These are phyloP conservation scores for Drosophila gaucha DNA, from an alignment of 2,888 invertebrate genomes.

Conservation along the genomic window DNA sequence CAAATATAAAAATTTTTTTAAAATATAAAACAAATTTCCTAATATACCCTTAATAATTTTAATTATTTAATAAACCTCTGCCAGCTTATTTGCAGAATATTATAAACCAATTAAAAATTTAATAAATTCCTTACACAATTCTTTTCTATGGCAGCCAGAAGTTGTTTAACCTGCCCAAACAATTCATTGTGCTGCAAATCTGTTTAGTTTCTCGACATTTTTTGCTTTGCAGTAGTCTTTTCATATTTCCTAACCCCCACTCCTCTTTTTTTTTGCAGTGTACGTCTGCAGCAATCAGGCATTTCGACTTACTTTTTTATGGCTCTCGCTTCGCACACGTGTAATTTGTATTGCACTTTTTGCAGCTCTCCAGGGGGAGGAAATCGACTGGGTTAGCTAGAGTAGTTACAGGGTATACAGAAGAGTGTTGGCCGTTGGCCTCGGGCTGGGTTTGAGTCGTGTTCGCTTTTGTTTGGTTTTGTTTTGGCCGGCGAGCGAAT, in stretches of 20 bases:
- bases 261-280: slow-evolving; percentile 1
- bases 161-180: slow-evolving; percentile 2
- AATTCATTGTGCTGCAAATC: slow-evolving; percentile 3
- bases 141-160: background rate
- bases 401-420: background rate
- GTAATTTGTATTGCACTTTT: slow-evolving; percentile 66
- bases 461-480: slow-evolving; percentile 45
- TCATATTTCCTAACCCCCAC: background rate
- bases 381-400: no score
- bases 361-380: slow-evolving; percentile 7
- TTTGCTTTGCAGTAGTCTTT: background rate
- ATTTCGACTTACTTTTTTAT: slow-evolving; percentile 50
- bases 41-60: background rate
- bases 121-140: slow-evolving; percentile 1
- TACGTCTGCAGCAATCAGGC: slow-evolving; percentile 57
- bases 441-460: slow-evolving; percentile 27
- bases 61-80: background rate
- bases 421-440: slow-evolving; percentile 14
- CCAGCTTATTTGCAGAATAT: background rate
- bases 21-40: background rate
- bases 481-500: slow-evolving; percentile 36
- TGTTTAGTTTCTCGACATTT: slow-evolving; percentile 1
- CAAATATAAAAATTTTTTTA: no score
- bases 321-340: slow-evolving; percentile 43
- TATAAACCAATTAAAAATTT: background rate